Percentiles rank a stretch among this genome's conserved stretches.
Evolutionary conservation across 2,113 vertebrate genomes (phyloP).

Genomic region (Prionailurus bengalensis): DNA sequence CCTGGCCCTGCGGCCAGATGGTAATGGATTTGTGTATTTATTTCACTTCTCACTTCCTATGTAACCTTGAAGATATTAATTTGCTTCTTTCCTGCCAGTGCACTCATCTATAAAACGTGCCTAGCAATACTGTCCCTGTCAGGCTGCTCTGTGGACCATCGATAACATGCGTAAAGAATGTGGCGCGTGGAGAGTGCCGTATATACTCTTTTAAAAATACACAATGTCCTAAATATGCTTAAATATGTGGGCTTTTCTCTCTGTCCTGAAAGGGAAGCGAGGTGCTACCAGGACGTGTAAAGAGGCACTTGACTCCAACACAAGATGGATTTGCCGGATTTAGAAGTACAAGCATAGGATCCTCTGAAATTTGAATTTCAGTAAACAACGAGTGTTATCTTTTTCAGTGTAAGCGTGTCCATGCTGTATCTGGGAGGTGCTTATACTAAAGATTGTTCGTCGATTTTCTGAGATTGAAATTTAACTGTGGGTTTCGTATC

Average conservation of each 20-base stretch:
- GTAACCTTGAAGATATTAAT: not conserved
- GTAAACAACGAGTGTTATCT: no score
- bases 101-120: accelerated
- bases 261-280: not conserved
- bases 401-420: not conserved
- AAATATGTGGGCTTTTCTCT: accelerated
- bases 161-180: accelerated
- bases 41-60: not conserved
- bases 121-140: not conserved
- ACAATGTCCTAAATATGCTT: accelerated
- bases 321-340: no score
- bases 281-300: not conserved
- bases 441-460: not conserved
- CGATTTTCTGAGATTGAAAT: not conserved
- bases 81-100: no score
- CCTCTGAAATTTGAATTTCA: not conserved
- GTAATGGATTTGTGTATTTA: accelerated
- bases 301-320: not conserved
- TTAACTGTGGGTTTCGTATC: not conserved
- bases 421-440: not conserved
- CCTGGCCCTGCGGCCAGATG: accelerated
- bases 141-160: not conserved
- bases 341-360: not conserved
- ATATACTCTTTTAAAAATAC: not conserved
- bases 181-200: accelerated